These are phyloP conservation scores for Amia ocellicauda DNA, from an alignment of 2,113 vertebrate species.

Conservation along the genomic window DNA sequence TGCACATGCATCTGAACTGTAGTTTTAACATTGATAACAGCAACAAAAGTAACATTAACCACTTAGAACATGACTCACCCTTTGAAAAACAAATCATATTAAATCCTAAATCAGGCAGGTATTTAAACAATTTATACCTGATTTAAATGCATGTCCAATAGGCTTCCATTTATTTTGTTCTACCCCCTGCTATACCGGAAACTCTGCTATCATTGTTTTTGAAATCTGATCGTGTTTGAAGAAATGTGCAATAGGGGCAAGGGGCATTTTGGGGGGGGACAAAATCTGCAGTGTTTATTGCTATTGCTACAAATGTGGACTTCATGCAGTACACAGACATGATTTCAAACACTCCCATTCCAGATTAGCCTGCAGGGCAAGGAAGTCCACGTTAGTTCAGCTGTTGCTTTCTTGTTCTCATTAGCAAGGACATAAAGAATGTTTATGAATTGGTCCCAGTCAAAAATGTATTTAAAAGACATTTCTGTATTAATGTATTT, in stretches of 20 bases:
- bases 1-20: too few relatives aligned
- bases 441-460: background rate
- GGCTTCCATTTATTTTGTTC: too few relatives aligned
- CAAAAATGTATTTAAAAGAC: background rate
- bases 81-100: too few relatives aligned
- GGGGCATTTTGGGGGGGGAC: background rate
- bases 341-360: constrained; percentile 3
- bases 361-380: constrained; percentile 1
- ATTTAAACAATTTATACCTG: too few relatives aligned
- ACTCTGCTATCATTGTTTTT: too few relatives aligned
- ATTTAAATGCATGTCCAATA: too few relatives aligned
- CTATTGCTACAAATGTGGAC: background rate
- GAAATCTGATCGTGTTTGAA: background rate
- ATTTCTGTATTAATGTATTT: constrained; percentile 66
- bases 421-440: constrained; percentile 1
- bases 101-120: too few relatives aligned
- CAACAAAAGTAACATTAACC: too few relatives aligned
- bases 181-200: too few relatives aligned
- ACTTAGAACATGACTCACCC: too few relatives aligned
- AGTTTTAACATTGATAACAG: too few relatives aligned
- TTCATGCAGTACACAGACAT: constrained; percentile 6
- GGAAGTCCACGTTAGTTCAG: constrained; percentile 5
- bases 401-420: background rate
- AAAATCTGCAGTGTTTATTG: constrained; percentile 12
- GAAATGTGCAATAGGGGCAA: background rate